phyloP scores from a whole-genome alignment of 2,888 invertebrate species.

The Carterocephalus palaemon region DNA sequence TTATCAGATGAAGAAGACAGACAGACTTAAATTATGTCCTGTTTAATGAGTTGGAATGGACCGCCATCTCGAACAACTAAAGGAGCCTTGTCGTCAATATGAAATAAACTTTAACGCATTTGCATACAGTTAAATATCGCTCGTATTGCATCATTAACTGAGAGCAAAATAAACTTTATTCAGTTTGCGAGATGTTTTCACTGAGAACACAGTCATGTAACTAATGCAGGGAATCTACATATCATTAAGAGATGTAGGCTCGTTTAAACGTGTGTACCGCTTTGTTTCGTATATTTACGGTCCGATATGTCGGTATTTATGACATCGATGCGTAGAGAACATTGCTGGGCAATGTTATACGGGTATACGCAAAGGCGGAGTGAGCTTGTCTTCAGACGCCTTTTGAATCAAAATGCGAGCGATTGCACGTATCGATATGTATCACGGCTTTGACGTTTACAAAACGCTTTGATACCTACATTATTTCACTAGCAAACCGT shows the following conservation, averaged over 20 bases:
- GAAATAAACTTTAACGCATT: slow-evolving; percentile 29
- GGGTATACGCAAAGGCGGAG: slow-evolving; percentile 39
- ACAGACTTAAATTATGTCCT: slow-evolving; percentile 75
- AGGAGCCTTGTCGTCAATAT: background rate
- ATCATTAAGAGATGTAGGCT: slow-evolving; percentile 78
- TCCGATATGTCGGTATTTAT: slow-evolving; percentile 68
- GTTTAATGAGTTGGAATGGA: slow-evolving; percentile 72
- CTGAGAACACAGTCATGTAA: slow-evolving; percentile 77
- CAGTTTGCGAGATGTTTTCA: slow-evolving; percentile 73
- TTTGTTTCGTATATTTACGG: slow-evolving; percentile 75
- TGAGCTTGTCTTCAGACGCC: slow-evolving; percentile 63
- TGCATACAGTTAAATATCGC: slow-evolving; percentile 35
- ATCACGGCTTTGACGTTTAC: too few species aligned
- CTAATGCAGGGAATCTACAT: slow-evolving; percentile 78
- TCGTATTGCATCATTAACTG: slow-evolving; percentile 32
- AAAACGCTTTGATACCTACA: background rate
- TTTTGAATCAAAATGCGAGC: slow-evolving; percentile 55
- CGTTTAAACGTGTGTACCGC: slow-evolving; percentile 75
- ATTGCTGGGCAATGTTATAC: slow-evolving; percentile 48
- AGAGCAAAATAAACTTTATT: slow-evolving; percentile 25
- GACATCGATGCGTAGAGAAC: slow-evolving; percentile 54
- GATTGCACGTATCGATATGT: background rate
- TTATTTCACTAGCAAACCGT: background rate
- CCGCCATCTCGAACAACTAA: slow-evolving; percentile 36
- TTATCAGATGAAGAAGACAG: slow-evolving; percentile 41